Evolutionary conservation across 2,113 vertebrate genomes (phyloP).

Genomic region (Alethe diademata): DNA sequence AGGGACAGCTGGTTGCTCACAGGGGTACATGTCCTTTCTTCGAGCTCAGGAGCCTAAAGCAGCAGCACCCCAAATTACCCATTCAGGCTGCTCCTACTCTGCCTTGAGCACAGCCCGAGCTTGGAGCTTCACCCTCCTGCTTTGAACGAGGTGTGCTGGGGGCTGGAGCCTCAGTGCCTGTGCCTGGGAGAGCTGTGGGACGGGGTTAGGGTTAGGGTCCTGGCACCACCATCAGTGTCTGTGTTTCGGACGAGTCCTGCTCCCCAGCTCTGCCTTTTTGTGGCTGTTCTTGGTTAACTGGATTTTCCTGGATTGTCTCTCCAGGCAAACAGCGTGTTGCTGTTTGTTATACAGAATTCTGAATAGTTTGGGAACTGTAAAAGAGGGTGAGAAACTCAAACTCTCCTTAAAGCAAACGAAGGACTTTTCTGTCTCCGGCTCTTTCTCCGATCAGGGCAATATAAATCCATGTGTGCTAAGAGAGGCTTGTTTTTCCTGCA

Average conservation of each 20-base stretch:
- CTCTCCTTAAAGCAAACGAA: fast-evolving
- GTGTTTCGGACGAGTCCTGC: fast-evolving
- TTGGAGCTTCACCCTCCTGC: not conserved
- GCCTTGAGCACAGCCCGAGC: not conserved
- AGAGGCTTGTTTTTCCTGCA: not conserved
- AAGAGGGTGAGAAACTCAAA: not conserved
- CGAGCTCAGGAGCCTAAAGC: not conserved
- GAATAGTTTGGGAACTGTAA: not conserved
- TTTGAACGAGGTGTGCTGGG: not conserved
- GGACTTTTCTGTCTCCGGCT: not conserved
- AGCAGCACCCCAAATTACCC: not conserved
- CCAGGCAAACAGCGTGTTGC: not conserved
- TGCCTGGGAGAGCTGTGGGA: not conserved
- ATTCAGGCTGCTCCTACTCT: not conserved
- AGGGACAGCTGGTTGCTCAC: not conserved
- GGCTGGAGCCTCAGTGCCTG: not conserved
- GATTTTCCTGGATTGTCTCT: not conserved
- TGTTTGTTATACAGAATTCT: not conserved
- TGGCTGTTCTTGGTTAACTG: not conserved
- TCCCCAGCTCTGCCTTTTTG: not conserved
- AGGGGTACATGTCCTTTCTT: fast-evolving
- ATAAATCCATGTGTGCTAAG: not conserved
- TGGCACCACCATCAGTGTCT: not conserved
- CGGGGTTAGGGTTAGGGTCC: not conserved
- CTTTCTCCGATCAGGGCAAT: no score